These are phyloP conservation scores for Acleris laterana DNA, from an alignment of 2,888 invertebrate species.

Conservation along the genomic window DNA sequence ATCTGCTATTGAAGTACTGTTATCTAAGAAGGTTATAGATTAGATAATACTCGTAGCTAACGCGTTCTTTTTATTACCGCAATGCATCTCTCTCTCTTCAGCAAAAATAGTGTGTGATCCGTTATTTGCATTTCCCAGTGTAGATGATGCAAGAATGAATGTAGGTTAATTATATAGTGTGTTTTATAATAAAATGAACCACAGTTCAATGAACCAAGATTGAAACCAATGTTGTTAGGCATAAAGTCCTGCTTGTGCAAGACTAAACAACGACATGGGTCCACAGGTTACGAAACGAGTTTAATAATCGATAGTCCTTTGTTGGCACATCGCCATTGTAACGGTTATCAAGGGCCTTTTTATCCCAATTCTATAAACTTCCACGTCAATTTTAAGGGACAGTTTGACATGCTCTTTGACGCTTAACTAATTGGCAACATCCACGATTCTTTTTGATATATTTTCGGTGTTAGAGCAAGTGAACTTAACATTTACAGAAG, in stretches of 20 bases:
- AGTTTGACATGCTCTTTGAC: slow-evolving; percentile 20
- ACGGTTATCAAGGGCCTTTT: slow-evolving; percentile 29
- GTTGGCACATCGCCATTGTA: slow-evolving; percentile 30
- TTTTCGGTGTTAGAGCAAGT: not conserved
- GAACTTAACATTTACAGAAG: not conserved
- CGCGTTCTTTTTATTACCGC: no score
- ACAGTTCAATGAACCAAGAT: not conserved
- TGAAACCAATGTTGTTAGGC: slow-evolving; percentile 6
- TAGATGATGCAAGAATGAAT: no score
- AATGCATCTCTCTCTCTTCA: no score
- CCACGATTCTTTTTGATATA: not conserved
- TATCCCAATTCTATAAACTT: slow-evolving; percentile 8
- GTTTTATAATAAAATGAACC: no score
- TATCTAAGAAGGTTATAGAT: no score
- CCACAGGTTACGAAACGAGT: slow-evolving; percentile 34
- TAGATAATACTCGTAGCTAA: no score
- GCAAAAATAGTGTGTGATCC: no score
- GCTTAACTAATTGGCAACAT: slow-evolving; percentile 16
- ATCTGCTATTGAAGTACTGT: no score
- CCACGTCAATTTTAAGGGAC: slow-evolving; percentile 4
- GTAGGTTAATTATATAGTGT: no score
- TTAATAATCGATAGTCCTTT: slow-evolving; percentile 31
- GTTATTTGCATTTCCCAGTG: no score
- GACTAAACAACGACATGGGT: slow-evolving; percentile 14
- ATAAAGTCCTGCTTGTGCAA: slow-evolving; percentile 25